A percentile compares a stretch with the other conserved stretches of the same genome.
These are phyloP conservation scores for Hipparchia sbordonii DNA, from an alignment of 2,888 invertebrate genomes.

Conservation along the genomic window DNA sequence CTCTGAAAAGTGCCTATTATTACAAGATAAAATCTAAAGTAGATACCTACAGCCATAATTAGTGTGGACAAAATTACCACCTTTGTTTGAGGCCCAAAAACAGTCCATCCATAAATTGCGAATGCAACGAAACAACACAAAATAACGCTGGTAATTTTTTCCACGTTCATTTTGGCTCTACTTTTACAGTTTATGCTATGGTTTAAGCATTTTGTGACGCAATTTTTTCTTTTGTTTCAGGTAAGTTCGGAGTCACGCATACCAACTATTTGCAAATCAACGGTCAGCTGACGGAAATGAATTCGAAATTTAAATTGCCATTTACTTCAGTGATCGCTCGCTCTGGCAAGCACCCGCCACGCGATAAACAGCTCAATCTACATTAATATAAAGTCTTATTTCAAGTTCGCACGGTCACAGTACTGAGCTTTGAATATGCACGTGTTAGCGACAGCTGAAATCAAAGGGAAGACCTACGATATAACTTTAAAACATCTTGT, in stretches of 20 bases:
- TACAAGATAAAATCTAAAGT: too few species aligned
- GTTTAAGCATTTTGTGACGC: conserved; percentile 26
- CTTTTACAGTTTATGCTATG: too few species aligned
- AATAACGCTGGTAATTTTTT: too few species aligned
- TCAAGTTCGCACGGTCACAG: conserved; percentile 61
- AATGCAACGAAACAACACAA: too few species aligned
- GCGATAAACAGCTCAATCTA: conserved; percentile 67
- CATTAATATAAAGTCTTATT: conserved; percentile 71
- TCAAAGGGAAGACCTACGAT: conserved; percentile 43
- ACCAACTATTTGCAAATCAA: conserved; percentile 32
- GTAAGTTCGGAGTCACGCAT: conserved; percentile 56
- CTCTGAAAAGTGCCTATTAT: too few species aligned
- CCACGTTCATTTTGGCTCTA: too few species aligned
- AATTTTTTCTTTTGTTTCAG: conserved; percentile 68
- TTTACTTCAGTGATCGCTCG: conserved; percentile 61
- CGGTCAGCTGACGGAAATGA: conserved; percentile 47
- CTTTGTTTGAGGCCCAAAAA: too few species aligned
- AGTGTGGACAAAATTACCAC: too few species aligned
- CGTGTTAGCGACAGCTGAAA: conserved; percentile 69
- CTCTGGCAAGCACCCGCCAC: conserved; percentile 63
- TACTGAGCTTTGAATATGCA: conserved; percentile 48
- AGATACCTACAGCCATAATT: too few species aligned
- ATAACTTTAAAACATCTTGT: conserved; percentile 15
- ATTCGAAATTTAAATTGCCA: conserved; percentile 63
- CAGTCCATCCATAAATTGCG: too few species aligned